Evolutionary conservation across 1,140 invertebrate species (phyloP).

Genomic region (Scaptomyza graminum): DNA sequence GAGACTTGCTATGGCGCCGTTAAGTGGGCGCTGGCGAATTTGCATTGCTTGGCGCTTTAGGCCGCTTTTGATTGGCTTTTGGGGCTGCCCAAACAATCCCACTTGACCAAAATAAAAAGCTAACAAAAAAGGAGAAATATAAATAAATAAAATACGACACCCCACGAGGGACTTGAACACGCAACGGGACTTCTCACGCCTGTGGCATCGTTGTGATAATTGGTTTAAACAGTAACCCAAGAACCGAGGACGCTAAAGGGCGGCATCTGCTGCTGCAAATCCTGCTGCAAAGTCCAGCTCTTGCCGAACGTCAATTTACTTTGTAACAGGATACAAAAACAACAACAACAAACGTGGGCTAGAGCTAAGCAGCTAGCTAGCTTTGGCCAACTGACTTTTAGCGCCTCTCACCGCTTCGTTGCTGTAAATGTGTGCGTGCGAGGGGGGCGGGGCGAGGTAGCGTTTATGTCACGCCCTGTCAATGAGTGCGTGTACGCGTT

Average conservation of each 20-base stretch:
- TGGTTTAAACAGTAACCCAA: constrained; percentile 78
- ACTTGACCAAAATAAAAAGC: constrained; percentile 33
- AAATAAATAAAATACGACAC: not conserved
- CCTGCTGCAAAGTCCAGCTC: constrained; percentile 23
- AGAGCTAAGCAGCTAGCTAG: not conserved
- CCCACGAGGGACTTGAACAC: constrained; percentile 47
- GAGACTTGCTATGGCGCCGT: constrained; percentile 38
- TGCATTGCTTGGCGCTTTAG: constrained; percentile 49
- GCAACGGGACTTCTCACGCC: constrained; percentile 30
- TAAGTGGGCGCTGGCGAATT: constrained; percentile 65
- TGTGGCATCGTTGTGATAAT: constrained; percentile 58
- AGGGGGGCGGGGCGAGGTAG: not conserved
- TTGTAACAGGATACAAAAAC: constrained; percentile 59
- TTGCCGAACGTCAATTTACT: constrained; percentile 67
- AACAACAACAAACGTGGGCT: no score
- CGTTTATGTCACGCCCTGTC: constrained; percentile 54
- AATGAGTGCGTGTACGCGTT: constrained; percentile 29
- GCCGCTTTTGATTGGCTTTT: constrained; percentile 30
- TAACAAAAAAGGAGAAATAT: no score
- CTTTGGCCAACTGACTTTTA: constrained; percentile 19
- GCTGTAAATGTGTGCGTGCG: not conserved
- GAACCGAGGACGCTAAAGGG: constrained; percentile 23
- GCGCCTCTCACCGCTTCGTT: constrained; percentile 26
- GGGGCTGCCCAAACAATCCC: constrained; percentile 1
- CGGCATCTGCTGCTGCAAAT: constrained; percentile 56